Base-by-base conservation (phyloP, 2,113 vertebrate genomes). In the Psilopsiagon aurifrons region DNA sequence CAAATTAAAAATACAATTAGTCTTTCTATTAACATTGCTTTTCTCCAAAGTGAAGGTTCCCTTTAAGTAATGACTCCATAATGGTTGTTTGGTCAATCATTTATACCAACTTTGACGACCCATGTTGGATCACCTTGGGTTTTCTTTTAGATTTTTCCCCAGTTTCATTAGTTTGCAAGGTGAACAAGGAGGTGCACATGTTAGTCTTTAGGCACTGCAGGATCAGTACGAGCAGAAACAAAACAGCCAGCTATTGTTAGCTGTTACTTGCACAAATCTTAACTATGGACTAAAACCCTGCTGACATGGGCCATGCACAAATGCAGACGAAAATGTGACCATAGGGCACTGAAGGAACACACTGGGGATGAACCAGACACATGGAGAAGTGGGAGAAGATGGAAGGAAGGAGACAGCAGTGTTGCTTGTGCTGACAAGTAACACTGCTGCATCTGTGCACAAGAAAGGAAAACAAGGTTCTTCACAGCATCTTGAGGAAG, bases 371-470 rank as follows among this genome's bases (percentile, higher is more conserved):
- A 82, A 51, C 16, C 37, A 63, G 41, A 25, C 17, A 24, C 9
- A 54, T 13, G 23, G 55, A 24, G 10, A 41, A 33, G 51, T 0
- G 0, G 37, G n/a, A 71, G 69, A 41, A 85, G 69, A 16, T 9
- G 35, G 44, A 49, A 27, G 29, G 33, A 46, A 68, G 49, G 51
- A 60, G 59, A 14, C 0, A 7, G 51, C 0, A 2, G 27, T 1
- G 4, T 6, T 57, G 54, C 49, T 35, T 0, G 0, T 60, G 35
- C 49, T n/a, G 77, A 20, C 0, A 13, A 16, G 55, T 27, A 17
- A 27, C 31, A 23, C 14, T 31, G 17, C 46, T 0, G 0, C 10
- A 7, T 14, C 12, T 11, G 23, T 25, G 16, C 2, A 2, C 0
- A 3, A 49, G n/a, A 25, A 12, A 28, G 55, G 44, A 47, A 29